Evolutionary conservation across 2,797 vertebrate species (phyloP), one percentile per base, ranked within the genome.

Genomic region (Tragelaphus oryx): DNA sequence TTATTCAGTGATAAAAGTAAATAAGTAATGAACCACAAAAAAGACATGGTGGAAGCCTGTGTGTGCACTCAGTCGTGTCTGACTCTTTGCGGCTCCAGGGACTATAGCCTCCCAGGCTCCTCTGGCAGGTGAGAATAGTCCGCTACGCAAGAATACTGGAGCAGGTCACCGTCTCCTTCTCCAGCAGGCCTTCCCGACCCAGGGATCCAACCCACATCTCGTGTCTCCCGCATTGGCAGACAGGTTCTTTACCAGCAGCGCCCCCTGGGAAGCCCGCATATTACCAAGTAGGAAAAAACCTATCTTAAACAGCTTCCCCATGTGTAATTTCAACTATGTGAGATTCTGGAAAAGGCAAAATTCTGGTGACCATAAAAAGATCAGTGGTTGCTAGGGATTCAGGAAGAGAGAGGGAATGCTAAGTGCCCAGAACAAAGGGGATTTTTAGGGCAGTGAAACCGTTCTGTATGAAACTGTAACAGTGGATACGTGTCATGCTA

Each of bases 141-240:
- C 10, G n/a, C 62, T 33, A 20, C n/a, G n/a, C 62, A 33, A 37
- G 62, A 37, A 65, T 33, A 65, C 62, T 37, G 62, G 62, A 65
- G 62, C 17, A 65, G 62, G 17, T 33, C 10, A 17, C 62, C n/a
- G 8, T 60, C 20, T 65, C 62, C n/a, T 65, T 65, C 62, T 65
- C 17, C 8, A 65, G 17, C 62, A 65, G 62, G 4, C 33, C n/a
- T 65, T 65, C 62, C 62, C n/a, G 33, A 20, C 62, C n/a, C 62
- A 65, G 62, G 62, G 62, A 65, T 65, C 62, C 17, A 65, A 20
- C 62, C 62, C 5, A 11, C 33, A 20, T 65, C 17, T 33, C n/a
- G 0, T 11, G 62, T 65, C n/a, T 11, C n/a, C n/a, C 0, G 0
- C n/a, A 11, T 65, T 37, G 17, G 17, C n/a, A 65, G 62, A n/a